Evolutionary conservation across 1,140 invertebrate species (phyloP), one percentile per base, ranked within the genome.

Genomic region (Cryptotermes secundus): DNA sequence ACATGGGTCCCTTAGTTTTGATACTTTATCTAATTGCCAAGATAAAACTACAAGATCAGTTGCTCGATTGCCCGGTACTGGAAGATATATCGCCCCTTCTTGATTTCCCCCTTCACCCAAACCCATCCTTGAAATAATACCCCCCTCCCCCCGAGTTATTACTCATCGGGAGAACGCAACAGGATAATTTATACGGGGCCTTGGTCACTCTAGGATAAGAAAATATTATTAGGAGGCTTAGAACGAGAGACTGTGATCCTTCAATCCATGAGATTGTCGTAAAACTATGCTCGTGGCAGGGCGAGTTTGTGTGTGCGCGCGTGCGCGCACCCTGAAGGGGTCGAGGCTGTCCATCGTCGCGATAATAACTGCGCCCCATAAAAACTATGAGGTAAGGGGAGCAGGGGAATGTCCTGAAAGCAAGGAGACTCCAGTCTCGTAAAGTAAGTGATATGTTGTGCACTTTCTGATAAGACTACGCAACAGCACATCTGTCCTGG

Each of bases 191-290:
- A 72, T 72, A 72, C 1, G 59, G n/a, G n/a, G 59, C n/a, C 59
- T 72, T 72, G 59, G 59, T 72, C 59, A 72, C 26, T 72, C 59
- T 72, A 72, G 59, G 59, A 72, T 72, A 72, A 72, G 59, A 72
- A 72, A 72, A 72, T 72, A 72, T 72, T 72, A 72, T 72, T 72
- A 72, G 59, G 9, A 72, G 59, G 26, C 59, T 72, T 31, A 72
- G 59, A 72, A n/a, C 26, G 59, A 31, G 59, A 31, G 26, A 7
- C 26, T 26, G 26, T 9, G 45, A 49, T 16, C 26, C 59, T 72
- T 31, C 59, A 72, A 72, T 72, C 59, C 9, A 72, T 72, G 59
- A 26, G 59, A 72, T n/a, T 72, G 59, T 72, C 59, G 59, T 72
- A 72, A 72, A 72, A 72, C 59, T 72, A 72, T 72, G 59, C 59